phyloP scores from a whole-genome alignment of 2,797 vertebrate species.

The Ceyx erithaca region DNA sequence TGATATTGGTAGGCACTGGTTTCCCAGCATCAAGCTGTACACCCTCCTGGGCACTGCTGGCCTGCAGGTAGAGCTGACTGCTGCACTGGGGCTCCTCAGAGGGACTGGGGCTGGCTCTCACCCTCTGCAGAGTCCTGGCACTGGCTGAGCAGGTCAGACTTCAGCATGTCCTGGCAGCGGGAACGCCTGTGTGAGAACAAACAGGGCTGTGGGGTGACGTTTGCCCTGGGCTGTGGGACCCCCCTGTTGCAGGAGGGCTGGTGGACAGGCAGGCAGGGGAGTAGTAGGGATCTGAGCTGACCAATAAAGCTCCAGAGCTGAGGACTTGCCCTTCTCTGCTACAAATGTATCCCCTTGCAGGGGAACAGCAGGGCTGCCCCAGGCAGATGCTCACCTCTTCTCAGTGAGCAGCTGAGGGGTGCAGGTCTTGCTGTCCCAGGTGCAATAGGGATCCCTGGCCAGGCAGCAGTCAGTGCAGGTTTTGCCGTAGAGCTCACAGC shows the following conservation, averaged over 20 bases:
- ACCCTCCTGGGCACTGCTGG: accelerated
- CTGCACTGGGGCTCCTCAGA: accelerated
- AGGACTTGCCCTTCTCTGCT: neutral
- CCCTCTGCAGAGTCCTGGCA: conserved; percentile 82
- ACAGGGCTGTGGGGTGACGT: neutral
- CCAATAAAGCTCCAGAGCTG: neutral
- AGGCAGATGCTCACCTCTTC: conserved; percentile 33
- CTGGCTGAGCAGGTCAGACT: conserved; percentile 83
- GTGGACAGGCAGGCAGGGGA: neutral
- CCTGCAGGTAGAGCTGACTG: neutral
- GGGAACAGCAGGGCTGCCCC: neutral
- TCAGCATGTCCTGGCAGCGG: conserved; percentile 83
- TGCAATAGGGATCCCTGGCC: conserved; percentile 90
- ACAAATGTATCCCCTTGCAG: accelerated
- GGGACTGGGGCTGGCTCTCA: conserved; percentile 41
- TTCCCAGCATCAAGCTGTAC: neutral
- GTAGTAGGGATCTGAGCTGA: neutral
- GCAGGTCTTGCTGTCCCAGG: conserved; percentile 88
- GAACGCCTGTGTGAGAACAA: conserved; percentile 75
- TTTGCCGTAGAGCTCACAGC: conserved; percentile 89
- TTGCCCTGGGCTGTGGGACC: accelerated
- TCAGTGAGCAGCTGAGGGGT: conserved; percentile 57
- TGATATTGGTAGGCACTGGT: accelerated
- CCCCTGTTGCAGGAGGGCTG: no score
- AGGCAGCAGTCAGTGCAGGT: conserved; percentile 89